These are phyloP conservation scores for Geotrupes spiniger DNA, from an alignment of 2,888 invertebrate species.

Conservation along the genomic window DNA sequence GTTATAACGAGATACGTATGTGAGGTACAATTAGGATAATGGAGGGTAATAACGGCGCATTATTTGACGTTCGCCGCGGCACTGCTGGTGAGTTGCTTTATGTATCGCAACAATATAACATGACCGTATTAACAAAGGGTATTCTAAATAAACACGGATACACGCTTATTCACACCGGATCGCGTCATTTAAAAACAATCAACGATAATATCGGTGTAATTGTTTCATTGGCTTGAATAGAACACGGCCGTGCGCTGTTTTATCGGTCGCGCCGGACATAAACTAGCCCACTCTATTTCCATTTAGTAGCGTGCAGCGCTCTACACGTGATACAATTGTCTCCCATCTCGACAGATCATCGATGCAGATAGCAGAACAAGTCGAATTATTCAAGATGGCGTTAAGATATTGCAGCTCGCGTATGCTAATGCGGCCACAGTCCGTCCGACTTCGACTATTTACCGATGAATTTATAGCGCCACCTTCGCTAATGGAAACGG, in stretches of 20 bases:
- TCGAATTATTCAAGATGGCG: slow-evolving; percentile 49
- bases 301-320: slow-evolving; percentile 44
- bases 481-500: slow-evolving; percentile 15
- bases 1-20: slow-evolving; percentile 13
- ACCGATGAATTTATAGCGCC: slow-evolving; percentile 22
- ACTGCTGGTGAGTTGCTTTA: too few relatives aligned
- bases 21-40: slow-evolving; percentile 13
- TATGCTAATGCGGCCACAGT: slow-evolving; percentile 39
- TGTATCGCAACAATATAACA: neutral
- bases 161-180: slow-evolving; percentile 7
- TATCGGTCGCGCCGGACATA: slow-evolving; percentile 36
- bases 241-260: slow-evolving; percentile 38
- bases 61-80: slow-evolving; percentile 7
- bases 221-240: slow-evolving; percentile 45
- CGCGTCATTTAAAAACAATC: slow-evolving; percentile 40
- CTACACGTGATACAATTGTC: slow-evolving; percentile 47
- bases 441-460: slow-evolving; percentile 17
- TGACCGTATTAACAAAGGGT: neutral
- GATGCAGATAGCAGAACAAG: slow-evolving; percentile 44
- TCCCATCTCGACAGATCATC: slow-evolving; percentile 47
- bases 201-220: slow-evolving; percentile 45
- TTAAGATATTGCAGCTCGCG: slow-evolving; percentile 39
- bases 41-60: slow-evolving; percentile 7
- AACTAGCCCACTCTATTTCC: slow-evolving; percentile 40
- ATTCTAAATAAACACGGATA: slow-evolving; percentile 4